Percentiles rank a stretch among this genome's conserved stretches.
Conservation (phyloP, 2,888 invertebrate species). For the Drosophila nr. medialis region DNA sequence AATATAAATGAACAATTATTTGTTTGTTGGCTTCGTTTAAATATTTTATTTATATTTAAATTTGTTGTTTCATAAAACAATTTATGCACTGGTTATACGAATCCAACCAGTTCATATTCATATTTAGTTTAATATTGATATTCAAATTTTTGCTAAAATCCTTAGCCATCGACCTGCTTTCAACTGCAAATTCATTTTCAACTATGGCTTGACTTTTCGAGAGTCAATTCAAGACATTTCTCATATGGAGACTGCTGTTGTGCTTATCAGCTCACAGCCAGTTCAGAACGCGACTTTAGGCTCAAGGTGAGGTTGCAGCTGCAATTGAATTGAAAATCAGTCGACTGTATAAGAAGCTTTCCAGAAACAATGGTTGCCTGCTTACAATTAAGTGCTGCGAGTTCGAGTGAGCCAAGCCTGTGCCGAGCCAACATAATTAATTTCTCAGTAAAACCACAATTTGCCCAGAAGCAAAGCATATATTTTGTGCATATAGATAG, state of each 20-base stretch:
- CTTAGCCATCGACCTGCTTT: not conserved
- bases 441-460: not conserved
- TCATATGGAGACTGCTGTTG: not conserved
- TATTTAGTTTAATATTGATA: not conserved
- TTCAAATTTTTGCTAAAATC: too few relatives aligned
- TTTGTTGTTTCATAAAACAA: not conserved
- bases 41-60: not conserved
- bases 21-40: not conserved
- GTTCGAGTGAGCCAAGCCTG: conserved; percentile 7
- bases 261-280: conserved; percentile 34
- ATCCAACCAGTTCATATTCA: too few relatives aligned
- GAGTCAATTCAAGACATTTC: not conserved
- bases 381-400: conserved; percentile 37
- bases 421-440: not conserved
- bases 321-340: not conserved
- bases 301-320: not conserved
- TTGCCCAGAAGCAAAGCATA: not conserved
- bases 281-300: not conserved
- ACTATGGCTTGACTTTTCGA: not conserved
- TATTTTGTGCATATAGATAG: not conserved
- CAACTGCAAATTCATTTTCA: not conserved
- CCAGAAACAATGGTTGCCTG: conserved; percentile 28
- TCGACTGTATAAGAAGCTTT: conserved; percentile 15
- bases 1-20: not conserved
- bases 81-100: too few relatives aligned